phyloP scores from a whole-genome alignment of 2,888 invertebrate species.

The Girardia tigrina region DNA sequence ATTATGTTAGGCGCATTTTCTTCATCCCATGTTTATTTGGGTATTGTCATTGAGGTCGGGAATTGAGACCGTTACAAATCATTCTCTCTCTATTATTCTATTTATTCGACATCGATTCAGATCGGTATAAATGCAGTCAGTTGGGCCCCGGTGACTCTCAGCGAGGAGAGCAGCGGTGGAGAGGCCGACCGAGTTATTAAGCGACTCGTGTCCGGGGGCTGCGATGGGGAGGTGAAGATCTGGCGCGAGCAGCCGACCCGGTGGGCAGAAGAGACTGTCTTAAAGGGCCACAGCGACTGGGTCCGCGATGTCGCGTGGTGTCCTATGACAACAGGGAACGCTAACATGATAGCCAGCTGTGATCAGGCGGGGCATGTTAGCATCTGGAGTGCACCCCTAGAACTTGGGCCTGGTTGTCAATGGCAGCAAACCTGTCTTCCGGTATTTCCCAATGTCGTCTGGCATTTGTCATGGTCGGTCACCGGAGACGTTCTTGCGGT shows the following conservation, averaged over 20 bases:
- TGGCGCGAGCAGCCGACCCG: conserved; percentile 50
- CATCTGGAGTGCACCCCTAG: conserved; percentile 52
- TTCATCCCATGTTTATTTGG: too few relatives aligned
- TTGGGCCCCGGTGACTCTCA: conserved; percentile 71
- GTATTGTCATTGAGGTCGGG: too few relatives aligned
- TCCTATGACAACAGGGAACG: conserved; percentile 73
- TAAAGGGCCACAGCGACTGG: conserved; percentile 96
- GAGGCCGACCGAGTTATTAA: conserved; percentile 53
- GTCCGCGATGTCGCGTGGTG: conserved; percentile 98
- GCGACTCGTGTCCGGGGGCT: conserved; percentile 83
- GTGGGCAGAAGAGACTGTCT: conserved; percentile 78
- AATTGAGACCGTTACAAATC: too few relatives aligned
- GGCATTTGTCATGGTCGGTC: conserved; percentile 96
- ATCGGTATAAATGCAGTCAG: conserved; percentile 91
- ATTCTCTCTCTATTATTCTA: too few relatives aligned
- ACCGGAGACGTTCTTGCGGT: conserved; percentile 92
- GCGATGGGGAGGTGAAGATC: conserved; percentile 88
- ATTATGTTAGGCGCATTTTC: too few relatives aligned
- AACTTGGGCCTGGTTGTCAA: conserved; percentile 48
- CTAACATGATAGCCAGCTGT: conserved; percentile 62
- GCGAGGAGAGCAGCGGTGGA: conserved; percentile 59
- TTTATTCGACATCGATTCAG: conserved; percentile 40
- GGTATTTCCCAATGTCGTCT: conserved; percentile 90
- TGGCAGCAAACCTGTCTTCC: conserved; percentile 77
- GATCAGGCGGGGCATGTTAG: conserved; percentile 55